Conservation (phyloP, 2,888 invertebrate genomes). For the Zaprionus bogoriensis region DNA sequence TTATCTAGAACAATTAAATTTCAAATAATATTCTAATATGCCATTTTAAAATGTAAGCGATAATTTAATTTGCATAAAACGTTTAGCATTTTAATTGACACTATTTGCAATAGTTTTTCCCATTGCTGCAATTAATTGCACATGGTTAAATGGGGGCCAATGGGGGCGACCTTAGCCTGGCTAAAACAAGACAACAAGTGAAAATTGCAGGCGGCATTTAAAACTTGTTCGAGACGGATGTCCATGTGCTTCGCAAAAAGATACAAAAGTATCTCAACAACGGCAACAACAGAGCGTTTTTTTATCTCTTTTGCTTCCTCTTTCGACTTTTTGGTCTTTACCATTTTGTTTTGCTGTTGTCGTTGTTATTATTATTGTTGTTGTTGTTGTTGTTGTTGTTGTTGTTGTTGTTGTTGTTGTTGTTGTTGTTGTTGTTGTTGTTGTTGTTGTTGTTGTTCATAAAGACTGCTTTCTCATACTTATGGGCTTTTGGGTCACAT, state of each 20-base stretch:
- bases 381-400: constrained; percentile 7
- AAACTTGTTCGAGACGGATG: constrained; percentile 25
- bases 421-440: constrained; percentile 4
- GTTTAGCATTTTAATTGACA: constrained; percentile 8
- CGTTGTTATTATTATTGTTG: constrained; percentile 8
- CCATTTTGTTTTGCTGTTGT: too few species aligned
- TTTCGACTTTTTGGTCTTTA: constrained; percentile 8
- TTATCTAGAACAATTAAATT: too few species aligned
- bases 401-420: constrained; percentile 2
- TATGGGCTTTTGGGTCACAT: constrained; percentile 52
- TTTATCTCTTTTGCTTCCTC: constrained; percentile 16
- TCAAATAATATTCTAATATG: too few species aligned
- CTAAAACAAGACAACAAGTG: constrained; percentile 25
- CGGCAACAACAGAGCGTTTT: constrained; percentile 4
- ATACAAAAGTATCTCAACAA: constrained; percentile 43
- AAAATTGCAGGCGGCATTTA: constrained; percentile 16
- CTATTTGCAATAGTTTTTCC: too few species aligned
- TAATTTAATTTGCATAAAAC: too few species aligned
- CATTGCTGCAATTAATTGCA: constrained; percentile 3
- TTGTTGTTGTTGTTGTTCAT: constrained; percentile 3
- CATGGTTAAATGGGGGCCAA: too few species aligned
- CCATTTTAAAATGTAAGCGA: too few species aligned
- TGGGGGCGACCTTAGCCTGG: constrained; percentile 20
- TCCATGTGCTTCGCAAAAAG: constrained; percentile 26
- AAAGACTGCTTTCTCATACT: constrained; percentile 41